These are phyloP conservation scores for Cryptocheilus praepositus DNA, from an alignment of 2,888 invertebrate genomes.

Conservation along the genomic window DNA sequence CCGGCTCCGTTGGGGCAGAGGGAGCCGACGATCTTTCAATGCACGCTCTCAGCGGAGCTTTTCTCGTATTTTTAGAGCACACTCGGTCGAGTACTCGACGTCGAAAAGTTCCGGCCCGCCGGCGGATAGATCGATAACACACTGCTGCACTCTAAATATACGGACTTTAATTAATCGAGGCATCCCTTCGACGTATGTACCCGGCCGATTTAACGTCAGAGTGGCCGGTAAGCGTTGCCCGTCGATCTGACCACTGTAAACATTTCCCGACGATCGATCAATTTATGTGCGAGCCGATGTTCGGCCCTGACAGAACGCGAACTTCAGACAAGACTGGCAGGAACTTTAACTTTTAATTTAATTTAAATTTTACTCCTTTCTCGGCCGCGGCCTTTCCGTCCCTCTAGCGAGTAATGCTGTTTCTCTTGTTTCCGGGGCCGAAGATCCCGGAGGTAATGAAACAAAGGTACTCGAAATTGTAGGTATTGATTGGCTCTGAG, in stretches of 20 bases:
- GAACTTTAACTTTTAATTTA: too few species aligned
- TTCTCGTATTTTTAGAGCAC: neutral
- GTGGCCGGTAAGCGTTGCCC: neutral
- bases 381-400: too few species aligned
- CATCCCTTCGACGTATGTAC: neutral
- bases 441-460: too few species aligned
- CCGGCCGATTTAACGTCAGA: neutral
- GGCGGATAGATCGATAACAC: constrained; percentile 1
- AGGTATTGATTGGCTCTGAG: too few species aligned
- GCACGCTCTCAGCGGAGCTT: too few species aligned
- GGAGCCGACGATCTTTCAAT: neutral
- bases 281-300: neutral
- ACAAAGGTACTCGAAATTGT: too few species aligned
- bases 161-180: constrained; percentile 2
- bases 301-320: too few species aligned
- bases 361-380: too few species aligned
- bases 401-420: too few species aligned
- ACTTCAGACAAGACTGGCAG: too few species aligned
- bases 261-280: constrained; percentile 9
- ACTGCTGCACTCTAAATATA: neutral
- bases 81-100: neutral
- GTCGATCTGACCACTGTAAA: constrained; percentile 8
- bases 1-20: constrained; percentile 11
- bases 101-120: constrained; percentile 9
- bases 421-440: too few species aligned